These are phyloP conservation scores for Xyliphius kryptos DNA, from an alignment of 2,113 vertebrate species.

Conservation along the genomic window DNA sequence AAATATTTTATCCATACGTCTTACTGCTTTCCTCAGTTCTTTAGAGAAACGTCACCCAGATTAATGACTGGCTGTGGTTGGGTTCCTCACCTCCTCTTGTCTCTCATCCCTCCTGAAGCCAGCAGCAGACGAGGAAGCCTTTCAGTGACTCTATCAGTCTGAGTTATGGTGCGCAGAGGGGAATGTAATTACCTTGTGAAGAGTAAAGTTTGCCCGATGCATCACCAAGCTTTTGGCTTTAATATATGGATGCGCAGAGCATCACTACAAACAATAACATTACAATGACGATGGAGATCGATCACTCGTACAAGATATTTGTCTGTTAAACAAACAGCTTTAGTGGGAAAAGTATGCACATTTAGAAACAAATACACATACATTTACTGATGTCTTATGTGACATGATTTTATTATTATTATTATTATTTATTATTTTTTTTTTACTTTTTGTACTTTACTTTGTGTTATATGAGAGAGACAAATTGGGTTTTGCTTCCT, in stretches of 20 bases:
- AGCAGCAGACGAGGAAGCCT: conserved; percentile 18
- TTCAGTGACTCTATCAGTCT: conserved; percentile 36
- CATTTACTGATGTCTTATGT: too few species aligned
- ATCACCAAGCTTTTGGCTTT: conserved; percentile 30
- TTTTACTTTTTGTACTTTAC: background rate
- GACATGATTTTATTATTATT: too few species aligned
- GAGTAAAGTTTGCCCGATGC: conserved; percentile 37
- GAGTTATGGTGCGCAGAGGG: conserved; percentile 35
- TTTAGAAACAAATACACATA: too few species aligned
- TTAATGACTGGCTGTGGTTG: conserved; percentile 30
- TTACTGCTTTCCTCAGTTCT: conserved; percentile 13
- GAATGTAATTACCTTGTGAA: conserved; percentile 38
- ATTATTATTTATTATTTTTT: background rate
- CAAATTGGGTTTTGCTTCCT: conserved; percentile 6
- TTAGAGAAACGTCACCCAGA: conserved; percentile 8
- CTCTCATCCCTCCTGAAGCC: conserved; percentile 12
- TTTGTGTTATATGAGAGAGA: conserved; percentile 4
- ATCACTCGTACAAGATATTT: conserved; percentile 3
- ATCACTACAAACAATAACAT: conserved; percentile 37
- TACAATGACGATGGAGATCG: conserved; percentile 2
- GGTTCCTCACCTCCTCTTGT: conserved; percentile 4
- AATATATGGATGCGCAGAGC: conserved; percentile 31
- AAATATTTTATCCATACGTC: conserved; percentile 17
- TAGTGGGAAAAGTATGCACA: too few species aligned
- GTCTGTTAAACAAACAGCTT: background rate